A percentile compares a stretch with the other conserved stretches of the same genome.
These are phyloP conservation scores for Blastobasis adustella DNA, from an alignment of 2,888 invertebrate species.

Conservation along the genomic window DNA sequence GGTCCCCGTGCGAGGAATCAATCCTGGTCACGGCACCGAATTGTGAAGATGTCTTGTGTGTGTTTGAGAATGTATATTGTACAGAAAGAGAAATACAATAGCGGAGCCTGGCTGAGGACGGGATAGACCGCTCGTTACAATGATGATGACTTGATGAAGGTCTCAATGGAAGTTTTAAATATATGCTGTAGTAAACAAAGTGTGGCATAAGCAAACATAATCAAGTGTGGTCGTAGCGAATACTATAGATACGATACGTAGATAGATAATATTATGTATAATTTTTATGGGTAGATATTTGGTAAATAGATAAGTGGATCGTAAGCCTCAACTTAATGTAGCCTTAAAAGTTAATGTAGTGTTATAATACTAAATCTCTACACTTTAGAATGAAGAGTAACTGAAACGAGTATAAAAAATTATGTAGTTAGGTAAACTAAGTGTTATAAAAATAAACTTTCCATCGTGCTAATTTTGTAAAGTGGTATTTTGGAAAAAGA, in stretches of 20 bases:
- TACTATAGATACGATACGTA: neutral
- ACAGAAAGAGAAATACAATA: neutral
- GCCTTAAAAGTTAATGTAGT: neutral
- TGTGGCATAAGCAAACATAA: neutral
- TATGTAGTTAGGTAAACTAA: neutral
- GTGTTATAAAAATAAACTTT: neutral
- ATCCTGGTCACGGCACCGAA: slow-evolving; percentile 38
- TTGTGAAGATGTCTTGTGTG: slow-evolving; percentile 10
- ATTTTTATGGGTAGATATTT: neutral
- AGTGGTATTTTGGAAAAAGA: neutral
- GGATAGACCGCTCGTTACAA: neutral
- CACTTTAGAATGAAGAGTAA: neutral
- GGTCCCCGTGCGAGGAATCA: slow-evolving; percentile 45
- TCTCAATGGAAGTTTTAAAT: neutral
- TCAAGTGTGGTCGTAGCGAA: neutral
- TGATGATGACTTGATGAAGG: neutral
- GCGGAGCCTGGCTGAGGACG: too few relatives aligned
- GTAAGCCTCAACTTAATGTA: neutral
- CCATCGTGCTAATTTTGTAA: neutral
- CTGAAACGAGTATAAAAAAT: neutral
- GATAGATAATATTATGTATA: neutral
- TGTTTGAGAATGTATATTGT: neutral
- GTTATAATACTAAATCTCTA: neutral
- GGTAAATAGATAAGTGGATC: neutral
- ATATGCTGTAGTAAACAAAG: neutral